phyloP scores from a whole-genome alignment of 2,888 invertebrate genomes.

The Drosophila macrothrix region DNA sequence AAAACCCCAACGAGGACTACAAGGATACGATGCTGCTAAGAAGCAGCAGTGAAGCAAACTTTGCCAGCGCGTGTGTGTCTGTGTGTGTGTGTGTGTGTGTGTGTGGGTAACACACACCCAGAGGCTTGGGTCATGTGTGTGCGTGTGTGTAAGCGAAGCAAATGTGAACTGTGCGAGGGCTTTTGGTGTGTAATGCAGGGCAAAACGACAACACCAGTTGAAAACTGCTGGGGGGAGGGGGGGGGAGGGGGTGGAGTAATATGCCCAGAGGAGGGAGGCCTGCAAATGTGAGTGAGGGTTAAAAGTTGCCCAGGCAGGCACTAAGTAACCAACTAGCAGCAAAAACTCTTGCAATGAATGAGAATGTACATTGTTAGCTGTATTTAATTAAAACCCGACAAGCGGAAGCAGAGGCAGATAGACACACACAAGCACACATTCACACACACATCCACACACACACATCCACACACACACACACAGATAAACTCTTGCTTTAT shows the following conservation, averaged over 20 bases:
- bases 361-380: constrained; percentile 70
- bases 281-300: neutral
- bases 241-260: neutral
- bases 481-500: neutral
- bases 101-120: neutral
- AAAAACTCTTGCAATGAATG: constrained; percentile 66
- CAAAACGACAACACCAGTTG: constrained; percentile 38
- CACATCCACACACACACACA: neutral
- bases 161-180: constrained; percentile 9
- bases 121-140: neutral
- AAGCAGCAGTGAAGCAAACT: constrained; percentile 1
- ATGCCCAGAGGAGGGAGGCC: neutral
- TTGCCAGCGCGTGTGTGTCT: neutral
- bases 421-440: neutral
- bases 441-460: neutral
- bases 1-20: constrained; percentile 53
- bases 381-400: constrained; percentile 62
- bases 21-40: constrained; percentile 5
- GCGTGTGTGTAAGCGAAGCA: neutral
- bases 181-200: constrained; percentile 33
- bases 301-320: constrained; percentile 38
- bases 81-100: constrained; percentile 8
- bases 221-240: neutral
- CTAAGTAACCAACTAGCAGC: constrained; percentile 69
- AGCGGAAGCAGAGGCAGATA: constrained; percentile 21